Conservation (phyloP, 2,888 invertebrate species). For the Nycteola revayana region DNA sequence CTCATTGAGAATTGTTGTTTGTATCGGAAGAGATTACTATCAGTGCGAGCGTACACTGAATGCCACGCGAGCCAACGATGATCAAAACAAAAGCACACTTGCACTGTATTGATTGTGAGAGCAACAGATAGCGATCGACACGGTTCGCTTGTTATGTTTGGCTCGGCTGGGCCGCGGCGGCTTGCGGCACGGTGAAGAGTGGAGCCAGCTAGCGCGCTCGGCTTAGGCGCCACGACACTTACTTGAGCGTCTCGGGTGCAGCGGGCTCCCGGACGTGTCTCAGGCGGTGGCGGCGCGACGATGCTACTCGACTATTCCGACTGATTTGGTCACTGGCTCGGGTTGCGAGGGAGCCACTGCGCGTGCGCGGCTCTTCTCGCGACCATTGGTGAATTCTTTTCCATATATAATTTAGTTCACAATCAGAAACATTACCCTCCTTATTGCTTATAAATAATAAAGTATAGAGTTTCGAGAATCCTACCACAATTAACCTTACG, state of each 20-base stretch:
- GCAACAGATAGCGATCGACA: constrained; percentile 29
- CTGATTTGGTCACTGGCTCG: constrained; percentile 28
- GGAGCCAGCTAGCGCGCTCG: neutral
- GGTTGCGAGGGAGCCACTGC: constrained; percentile 23
- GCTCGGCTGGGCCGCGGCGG: constrained; percentile 1
- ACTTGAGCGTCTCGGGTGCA: constrained; percentile 6
- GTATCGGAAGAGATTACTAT: too few relatives aligned
- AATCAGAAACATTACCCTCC: constrained; percentile 1
- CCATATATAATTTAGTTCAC: constrained; percentile 2
- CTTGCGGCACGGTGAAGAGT: neutral
- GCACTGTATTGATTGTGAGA: constrained; percentile 22
- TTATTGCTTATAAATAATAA: too few relatives aligned
- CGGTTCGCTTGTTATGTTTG: too few relatives aligned
- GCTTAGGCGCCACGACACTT: constrained; percentile 7
- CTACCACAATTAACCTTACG: too few relatives aligned
- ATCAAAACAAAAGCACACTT: constrained; percentile 30
- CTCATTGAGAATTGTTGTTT: too few relatives aligned
- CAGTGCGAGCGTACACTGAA: too few relatives aligned
- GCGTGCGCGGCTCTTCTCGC: constrained; percentile 35
- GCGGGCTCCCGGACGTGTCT: constrained; percentile 1
- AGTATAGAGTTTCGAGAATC: too few relatives aligned
- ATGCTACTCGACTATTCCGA: constrained; percentile 19
- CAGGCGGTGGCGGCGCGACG: constrained; percentile 4
- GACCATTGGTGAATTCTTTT: constrained; percentile 16
- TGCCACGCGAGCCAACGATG: constrained; percentile 11